A percentile compares a stretch with the other conserved stretches of the same genome.
phyloP scores from a whole-genome alignment of 2,797 vertebrate genomes.

The Fistularia tabacaria region DNA sequence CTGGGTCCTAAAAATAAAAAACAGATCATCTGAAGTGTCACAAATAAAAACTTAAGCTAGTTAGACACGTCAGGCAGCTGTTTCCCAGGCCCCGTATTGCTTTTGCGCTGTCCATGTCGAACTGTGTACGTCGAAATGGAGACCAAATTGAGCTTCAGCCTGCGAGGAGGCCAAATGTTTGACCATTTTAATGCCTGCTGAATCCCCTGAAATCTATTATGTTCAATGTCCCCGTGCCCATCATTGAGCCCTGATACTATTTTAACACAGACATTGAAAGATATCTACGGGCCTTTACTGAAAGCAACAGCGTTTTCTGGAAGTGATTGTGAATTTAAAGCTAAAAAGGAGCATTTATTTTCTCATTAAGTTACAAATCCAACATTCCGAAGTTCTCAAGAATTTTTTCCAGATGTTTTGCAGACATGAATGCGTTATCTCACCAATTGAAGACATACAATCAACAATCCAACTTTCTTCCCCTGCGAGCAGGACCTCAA shows the following conservation, averaged over 20 bases:
- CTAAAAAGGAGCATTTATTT: too few relatives aligned
- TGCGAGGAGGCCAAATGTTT: too few relatives aligned
- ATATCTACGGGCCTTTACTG: too few relatives aligned
- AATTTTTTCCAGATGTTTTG: slow-evolving; percentile 8
- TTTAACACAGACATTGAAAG: too few relatives aligned
- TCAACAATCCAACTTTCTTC: neutral
- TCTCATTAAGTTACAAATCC: neutral
- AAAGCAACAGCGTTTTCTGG: too few relatives aligned
- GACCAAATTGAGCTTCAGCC: too few relatives aligned
- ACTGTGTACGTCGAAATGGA: neutral
- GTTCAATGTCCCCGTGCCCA: too few relatives aligned
- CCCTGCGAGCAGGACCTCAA: neutral
- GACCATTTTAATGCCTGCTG: too few relatives aligned
- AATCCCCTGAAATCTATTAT: too few relatives aligned
- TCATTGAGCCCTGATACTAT: too few relatives aligned
- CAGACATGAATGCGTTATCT: neutral
- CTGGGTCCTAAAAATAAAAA: slow-evolving; percentile 72
- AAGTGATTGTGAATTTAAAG: too few relatives aligned
- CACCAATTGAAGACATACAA: slow-evolving; percentile 2
- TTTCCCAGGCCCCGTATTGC: slow-evolving; percentile 38
- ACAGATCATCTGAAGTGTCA: slow-evolving; percentile 57
- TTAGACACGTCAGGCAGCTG: slow-evolving; percentile 56
- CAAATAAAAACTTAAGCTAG: slow-evolving; percentile 55
- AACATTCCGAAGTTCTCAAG: neutral
- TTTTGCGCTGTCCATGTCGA: slow-evolving; percentile 41